Evolutionary conservation across 1,140 invertebrate species (phyloP).

Genomic region (Araneus ventricosus): DNA sequence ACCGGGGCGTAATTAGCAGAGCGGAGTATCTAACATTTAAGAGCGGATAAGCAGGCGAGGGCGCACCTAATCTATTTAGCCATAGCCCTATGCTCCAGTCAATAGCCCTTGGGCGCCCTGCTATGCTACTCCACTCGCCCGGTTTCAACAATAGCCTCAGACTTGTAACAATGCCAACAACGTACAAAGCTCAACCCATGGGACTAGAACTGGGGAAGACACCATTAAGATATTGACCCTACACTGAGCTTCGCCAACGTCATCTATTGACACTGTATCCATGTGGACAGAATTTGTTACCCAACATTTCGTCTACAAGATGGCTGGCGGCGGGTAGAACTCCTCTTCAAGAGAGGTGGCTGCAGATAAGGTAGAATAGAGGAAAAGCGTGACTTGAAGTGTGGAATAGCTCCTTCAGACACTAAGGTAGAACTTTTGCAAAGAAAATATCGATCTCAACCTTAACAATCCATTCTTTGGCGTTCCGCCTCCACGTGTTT

Average conservation of each 20-base stretch:
- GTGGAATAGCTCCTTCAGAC: slow-evolving; percentile 1
- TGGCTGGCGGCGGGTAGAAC: slow-evolving; percentile 48
- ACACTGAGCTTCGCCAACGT: slow-evolving; percentile 65
- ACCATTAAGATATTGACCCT: slow-evolving; percentile 75
- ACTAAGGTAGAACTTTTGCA: not conserved
- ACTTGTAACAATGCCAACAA: slow-evolving; percentile 75
- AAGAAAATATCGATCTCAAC: not conserved
- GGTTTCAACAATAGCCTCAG: slow-evolving; percentile 65
- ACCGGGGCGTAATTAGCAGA: slow-evolving; percentile 64
- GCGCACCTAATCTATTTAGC: slow-evolving; percentile 71
- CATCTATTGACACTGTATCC: slow-evolving; percentile 62
- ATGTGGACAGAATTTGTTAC: slow-evolving; percentile 73
- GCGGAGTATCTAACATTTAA: slow-evolving; percentile 72
- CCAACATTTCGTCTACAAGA: slow-evolving; percentile 48
- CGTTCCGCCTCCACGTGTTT: not conserved
- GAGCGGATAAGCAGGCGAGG: slow-evolving; percentile 31
- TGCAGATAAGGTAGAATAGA: slow-evolving; percentile 12
- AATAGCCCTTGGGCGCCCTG: slow-evolving; percentile 64
- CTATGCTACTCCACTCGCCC: slow-evolving; percentile 46
- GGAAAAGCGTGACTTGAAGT: slow-evolving; percentile 49
- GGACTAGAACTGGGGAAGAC: slow-evolving; percentile 64
- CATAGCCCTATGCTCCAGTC: slow-evolving; percentile 62
- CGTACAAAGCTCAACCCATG: slow-evolving; percentile 65
- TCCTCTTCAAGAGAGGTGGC: not conserved
- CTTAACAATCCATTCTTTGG: not conserved